Evolutionary conservation across 2,113 vertebrate species (phyloP).

Genomic region (Mola mola): DNA sequence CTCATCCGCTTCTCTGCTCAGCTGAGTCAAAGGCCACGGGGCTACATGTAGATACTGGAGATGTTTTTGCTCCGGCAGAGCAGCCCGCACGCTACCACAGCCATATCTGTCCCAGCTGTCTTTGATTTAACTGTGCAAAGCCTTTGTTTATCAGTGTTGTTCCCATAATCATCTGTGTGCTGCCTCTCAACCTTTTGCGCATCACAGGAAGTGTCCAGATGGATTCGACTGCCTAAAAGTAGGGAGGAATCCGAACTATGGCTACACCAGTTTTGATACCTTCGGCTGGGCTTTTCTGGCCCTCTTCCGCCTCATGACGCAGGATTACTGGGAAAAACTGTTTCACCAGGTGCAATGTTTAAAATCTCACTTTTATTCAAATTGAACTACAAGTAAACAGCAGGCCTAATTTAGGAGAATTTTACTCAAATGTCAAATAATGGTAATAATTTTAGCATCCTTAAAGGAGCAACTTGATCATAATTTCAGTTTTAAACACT

Average conservation of each 20-base stretch:
- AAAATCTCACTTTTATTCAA: no score
- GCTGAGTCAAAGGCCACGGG: constrained; percentile 34
- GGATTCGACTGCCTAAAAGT: constrained; percentile 92
- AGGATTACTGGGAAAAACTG: constrained; percentile 96
- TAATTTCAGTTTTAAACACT: no score
- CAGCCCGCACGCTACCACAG: constrained; percentile 3
- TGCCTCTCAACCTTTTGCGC: constrained; percentile 36
- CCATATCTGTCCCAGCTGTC: constrained; percentile 29
- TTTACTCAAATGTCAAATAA: no score
- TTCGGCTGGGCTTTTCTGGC: constrained; percentile 97
- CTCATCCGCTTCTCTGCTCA: constrained; percentile 41
- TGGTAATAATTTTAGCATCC: no score
- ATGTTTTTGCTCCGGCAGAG: constrained; percentile 25
- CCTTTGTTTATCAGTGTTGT: constrained; percentile 28
- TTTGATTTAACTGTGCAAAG: constrained; percentile 12
- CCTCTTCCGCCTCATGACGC: constrained; percentile 95
- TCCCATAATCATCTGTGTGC: constrained; percentile 11
- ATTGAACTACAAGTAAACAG: no score
- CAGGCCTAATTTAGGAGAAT: no score
- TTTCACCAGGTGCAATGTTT: constrained; percentile 90
- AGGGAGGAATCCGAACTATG: constrained; percentile 93
- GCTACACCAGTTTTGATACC: constrained; percentile 95
- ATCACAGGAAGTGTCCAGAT: constrained; percentile 89
- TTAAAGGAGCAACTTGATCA: no score
- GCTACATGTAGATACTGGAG: constrained; percentile 40